Evolutionary conservation across 2,888 invertebrate species (phyloP).

Genomic region (Vannuccia rotundouncinata): DNA sequence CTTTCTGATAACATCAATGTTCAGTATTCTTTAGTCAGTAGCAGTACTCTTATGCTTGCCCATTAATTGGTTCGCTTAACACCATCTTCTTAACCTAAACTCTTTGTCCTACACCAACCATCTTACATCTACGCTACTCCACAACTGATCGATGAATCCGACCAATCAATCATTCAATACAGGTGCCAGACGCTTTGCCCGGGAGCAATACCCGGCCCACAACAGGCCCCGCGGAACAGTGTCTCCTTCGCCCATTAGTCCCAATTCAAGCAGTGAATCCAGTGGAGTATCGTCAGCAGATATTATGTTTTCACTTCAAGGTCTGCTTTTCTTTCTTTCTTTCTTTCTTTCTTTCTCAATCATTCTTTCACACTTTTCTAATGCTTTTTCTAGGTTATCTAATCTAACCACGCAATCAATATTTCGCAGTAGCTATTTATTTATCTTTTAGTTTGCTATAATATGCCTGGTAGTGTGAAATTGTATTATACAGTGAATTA

Average conservation of each 20-base stretch:
- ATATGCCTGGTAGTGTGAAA: too few relatives aligned
- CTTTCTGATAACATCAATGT: too few relatives aligned
- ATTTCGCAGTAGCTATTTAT: too few relatives aligned
- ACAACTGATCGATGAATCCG: too few relatives aligned
- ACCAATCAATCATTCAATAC: not conserved
- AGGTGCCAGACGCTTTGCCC: not conserved
- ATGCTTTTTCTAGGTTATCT: not conserved
- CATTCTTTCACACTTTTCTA: not conserved
- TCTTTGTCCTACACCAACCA: too few relatives aligned
- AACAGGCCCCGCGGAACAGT: not conserved
- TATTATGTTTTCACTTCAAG: constrained; percentile 17
- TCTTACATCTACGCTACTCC: too few relatives aligned
- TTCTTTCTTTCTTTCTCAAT: not conserved
- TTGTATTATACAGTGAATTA: too few relatives aligned
- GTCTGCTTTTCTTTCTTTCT: not conserved
- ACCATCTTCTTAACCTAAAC: not conserved
- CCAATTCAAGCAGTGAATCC: constrained; percentile 38
- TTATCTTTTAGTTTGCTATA: too few relatives aligned
- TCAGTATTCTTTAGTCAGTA: not conserved
- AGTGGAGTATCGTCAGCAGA: constrained; percentile 38
- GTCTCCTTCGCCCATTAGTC: constrained; percentile 35
- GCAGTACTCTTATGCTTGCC: not conserved
- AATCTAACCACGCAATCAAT: too few relatives aligned
- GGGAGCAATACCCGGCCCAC: not conserved
- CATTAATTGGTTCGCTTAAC: not conserved